These are phyloP conservation scores for Pollicipes pollicipes DNA, from an alignment of 1,140 invertebrate species.

Conservation along the genomic window DNA sequence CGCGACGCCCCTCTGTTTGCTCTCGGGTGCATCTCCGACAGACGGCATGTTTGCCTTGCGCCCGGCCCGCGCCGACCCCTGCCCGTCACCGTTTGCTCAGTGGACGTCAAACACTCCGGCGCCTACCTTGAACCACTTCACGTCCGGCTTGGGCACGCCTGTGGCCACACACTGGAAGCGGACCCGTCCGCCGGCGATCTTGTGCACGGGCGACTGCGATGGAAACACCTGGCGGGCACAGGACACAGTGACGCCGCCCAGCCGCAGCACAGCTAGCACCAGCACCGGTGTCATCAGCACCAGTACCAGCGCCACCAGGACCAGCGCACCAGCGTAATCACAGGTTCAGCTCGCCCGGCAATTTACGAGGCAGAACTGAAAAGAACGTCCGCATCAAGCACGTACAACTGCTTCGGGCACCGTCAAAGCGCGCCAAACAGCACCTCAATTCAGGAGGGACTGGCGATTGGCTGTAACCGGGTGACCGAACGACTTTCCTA, in stretches of 20 bases:
- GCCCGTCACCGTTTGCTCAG: background rate
- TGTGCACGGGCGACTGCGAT: background rate
- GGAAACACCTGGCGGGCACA: background rate
- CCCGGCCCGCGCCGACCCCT: no score
- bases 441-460: background rate
- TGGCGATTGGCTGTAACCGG: no score
- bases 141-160: background rate
- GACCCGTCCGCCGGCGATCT: background rate
- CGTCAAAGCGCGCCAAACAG: background rate
- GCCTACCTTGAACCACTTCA: background rate
- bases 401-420: no score
- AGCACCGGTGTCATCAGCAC: no score
- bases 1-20: background rate
- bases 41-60: background rate
- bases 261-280: no score
- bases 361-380: no score
- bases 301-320: no score
- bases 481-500: no score
- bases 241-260: background rate
- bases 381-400: no score
- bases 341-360: no score
- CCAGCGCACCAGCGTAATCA: no score
- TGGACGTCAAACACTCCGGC: no score
- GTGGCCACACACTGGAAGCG: background rate
- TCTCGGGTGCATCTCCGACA: background rate